These are phyloP conservation scores for Leptopterna dolabrata DNA, from an alignment of 2,888 invertebrate genomes.

Conservation along the genomic window DNA sequence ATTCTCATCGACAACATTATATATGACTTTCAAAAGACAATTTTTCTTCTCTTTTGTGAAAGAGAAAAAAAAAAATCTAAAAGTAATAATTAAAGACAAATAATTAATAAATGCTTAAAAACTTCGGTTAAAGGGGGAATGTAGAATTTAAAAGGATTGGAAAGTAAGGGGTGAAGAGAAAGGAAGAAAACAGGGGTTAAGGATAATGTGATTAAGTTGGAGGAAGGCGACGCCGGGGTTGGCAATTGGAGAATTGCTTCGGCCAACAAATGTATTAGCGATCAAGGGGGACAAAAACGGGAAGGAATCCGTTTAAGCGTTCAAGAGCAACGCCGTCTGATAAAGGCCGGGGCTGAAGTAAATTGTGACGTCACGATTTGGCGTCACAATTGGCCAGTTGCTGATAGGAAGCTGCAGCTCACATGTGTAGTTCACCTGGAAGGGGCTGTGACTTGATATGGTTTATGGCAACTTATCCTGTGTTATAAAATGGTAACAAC, in stretches of 20 bases:
- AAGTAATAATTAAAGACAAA: not conserved
- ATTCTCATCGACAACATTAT: not conserved
- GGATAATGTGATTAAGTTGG: not conserved
- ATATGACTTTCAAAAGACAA: not conserved
- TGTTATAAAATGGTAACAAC: no score
- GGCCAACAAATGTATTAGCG: constrained; percentile 35
- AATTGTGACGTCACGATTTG: no score
- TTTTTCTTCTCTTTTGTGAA: not conserved
- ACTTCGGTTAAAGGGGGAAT: not conserved
- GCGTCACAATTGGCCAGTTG: no score
- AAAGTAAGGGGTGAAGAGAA: not conserved
- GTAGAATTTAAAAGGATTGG: not conserved
- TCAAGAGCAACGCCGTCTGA: no score
- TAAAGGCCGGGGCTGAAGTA: no score
- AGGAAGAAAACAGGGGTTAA: not conserved
- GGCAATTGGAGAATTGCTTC: not conserved
- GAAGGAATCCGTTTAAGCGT: not conserved
- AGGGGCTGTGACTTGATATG: no score
- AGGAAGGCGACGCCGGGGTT: not conserved
- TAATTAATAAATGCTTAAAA: not conserved
- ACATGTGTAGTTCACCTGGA: no score
- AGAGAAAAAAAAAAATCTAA: not conserved
- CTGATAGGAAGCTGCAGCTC: no score
- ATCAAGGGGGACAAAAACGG: not conserved
- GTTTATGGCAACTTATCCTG: no score